Base-by-base conservation (phyloP, 2,797 vertebrate species). In the Smutsia gigantea region DNA sequence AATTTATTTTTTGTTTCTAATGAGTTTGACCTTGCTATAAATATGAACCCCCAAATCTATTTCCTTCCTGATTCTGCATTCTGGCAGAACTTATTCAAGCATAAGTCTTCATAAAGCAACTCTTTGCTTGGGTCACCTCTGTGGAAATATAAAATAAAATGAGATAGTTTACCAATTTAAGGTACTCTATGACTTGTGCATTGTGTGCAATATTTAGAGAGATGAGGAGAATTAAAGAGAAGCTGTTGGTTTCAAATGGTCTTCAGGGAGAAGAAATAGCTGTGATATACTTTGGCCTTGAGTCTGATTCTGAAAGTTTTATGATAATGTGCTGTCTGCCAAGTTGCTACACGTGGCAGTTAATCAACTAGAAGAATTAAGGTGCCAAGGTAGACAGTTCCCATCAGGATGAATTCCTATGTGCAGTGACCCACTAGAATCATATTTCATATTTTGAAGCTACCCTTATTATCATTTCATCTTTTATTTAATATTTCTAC, bases 401-500 rank as follows among this genome's bases (percentile, higher is more conserved):
- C 23, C 46, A 39, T 90, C 53, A 96, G 18, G 68, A 59, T 71
- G 55, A 69, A 93, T 61, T 93, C 81, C 25, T 95, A 12, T 63
- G 57, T 83, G 68, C 82, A 74, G 49, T 96, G 85, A 94, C 77
- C 94, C 51, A 37, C 14, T 71, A 78, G 23, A 15, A 83, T 69
- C 14, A 8, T 64, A 92, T 78, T 94, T 83, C n/a, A 25, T 46
- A 90, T 82, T 93, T 85, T 79, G 88, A 97, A 86, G 25, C 12
- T 61, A 93, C 11, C 5, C 27, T 90, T 95, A 88, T 93, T 96
- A 96, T 78, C 61, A 96, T 95, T 97, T 92, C 49, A 95, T 92
- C 64, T 97, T 97, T 95, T 94, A 94, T 96, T 97, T 97, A 97
- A 51, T 92, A 74, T 90, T 93, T 95, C 39, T 90, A 79, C 51